Base-by-base conservation (phyloP, 2,797 vertebrate species). In the Leptodactylus fallax region DNA sequence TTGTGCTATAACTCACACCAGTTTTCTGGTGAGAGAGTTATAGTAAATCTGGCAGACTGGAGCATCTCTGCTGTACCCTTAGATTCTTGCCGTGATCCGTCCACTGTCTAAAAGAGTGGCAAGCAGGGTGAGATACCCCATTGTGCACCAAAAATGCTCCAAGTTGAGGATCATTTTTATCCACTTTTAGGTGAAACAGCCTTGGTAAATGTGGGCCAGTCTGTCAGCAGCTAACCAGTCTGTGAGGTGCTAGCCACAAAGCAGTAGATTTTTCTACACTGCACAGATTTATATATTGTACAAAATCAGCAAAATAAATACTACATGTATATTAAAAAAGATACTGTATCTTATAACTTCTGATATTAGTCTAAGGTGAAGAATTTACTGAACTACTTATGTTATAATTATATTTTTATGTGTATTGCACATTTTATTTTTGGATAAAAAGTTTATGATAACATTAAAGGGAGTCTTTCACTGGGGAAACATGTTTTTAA, bases 381-480 rank as follows among this genome's bases (percentile, higher is more conserved):
- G 7, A 23, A 63, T 10, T 61, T 19, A 23, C 10, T 25, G 10
- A 72, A 53, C 6, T 77, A 74, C 53, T 23, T 51, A 53, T 53
- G 11, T 2, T 77, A 53, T n/a, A n/a, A 23, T 77, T 77, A 53
- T 77, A 77, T 77, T 77, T 77, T 77, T 77, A 49, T 76, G 45
- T 51, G 45, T 49, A 77, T 23, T 51, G 45, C 21, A 77, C 13
- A 23, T 23, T 77, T 77, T 77, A 77, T 53, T 77, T 77, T 77
- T 76, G 13, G 21, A 23, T 14, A 53, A 0, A 77, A 49, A 77
- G 10, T 77, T 13, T 77, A 77, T 76, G 72, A 76, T 51, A 77
- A 51, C 3, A 77, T n/a, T 1, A 77, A 51, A 23, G 47, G n/a
- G n/a, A n/a, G n/a, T n/a, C n/a, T n/a, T n/a, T n/a, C n/a, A n/a